Base-by-base conservation (phyloP, 2,113 vertebrate genomes). In the Ammodytes dubius region DNA sequence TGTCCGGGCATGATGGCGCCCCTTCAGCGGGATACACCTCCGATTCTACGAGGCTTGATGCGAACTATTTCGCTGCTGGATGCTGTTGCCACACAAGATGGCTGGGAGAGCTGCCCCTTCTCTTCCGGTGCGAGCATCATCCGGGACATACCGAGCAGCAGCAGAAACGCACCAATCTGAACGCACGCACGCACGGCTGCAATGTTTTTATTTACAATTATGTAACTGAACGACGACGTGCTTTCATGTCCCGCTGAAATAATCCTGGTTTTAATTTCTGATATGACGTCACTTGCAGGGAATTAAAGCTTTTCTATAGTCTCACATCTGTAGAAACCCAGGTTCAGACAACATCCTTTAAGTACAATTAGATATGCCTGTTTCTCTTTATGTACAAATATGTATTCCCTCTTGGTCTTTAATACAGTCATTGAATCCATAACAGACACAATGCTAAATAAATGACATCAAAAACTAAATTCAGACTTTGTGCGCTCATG, bases 1-100 rank as follows among this genome's bases (percentile, higher is more conserved):
- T 99, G 97, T 94, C 98, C 97, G 95, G 98, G 98, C 97, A 99
- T 98, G 97, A 98, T 98, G 97, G 96, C 95, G 96, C 96, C 97
- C 97, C 95, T 94, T 96, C 95, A 95, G 94, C 95, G 95, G 96
- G 97, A 98, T 98, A 96, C 95, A 96, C 95, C 96, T 96, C 96
- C 95, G 97, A 99, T 98, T 96, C 96, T 95, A 96, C 96, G 95
- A 96, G 95, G 94, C 93, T 95, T 90, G 94, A 92, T 94, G 95
- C 95, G 93, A 94, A 91, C 91, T 79, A 83, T 71, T 95, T 27
- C 27, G 27, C 27, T 93, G 95, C 96, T 95, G 92, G 95, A 94
- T 94, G 93, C 93, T 94, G 96, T 96, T 27, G 27, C 27, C 27
- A 27, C 96, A 97, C 97, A 99, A 99, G 97, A 99, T 99, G 98